Evolutionary conservation across 2,888 invertebrate genomes (phyloP), one percentile per base, ranked within the genome.

Genomic region (Hermodice carunculata): DNA sequence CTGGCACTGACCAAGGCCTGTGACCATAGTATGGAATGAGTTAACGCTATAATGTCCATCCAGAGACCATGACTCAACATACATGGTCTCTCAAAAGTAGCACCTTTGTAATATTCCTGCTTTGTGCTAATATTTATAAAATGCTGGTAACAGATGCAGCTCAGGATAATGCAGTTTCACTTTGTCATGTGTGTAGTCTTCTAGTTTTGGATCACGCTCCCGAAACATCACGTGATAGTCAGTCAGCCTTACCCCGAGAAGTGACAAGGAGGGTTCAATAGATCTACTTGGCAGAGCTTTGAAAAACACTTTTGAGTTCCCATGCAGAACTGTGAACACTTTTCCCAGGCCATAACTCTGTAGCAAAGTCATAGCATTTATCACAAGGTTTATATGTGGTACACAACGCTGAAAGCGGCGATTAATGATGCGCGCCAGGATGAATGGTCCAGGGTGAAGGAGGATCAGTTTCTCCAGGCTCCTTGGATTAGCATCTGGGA

Each of bases 201-300:
- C 57, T 28, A 63, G 42, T 42, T 63, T 63, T 29, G 48, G 56
- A 22, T 63, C 63, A 19, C 63, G 24, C 40, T 63, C 63, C 1
- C 49, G n/a, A 24, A 63, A 63, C 63, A 63, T 56, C 17, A 63
- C 48, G 24, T 63, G 48, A 26, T 63, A 63, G 31, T 63, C 63
- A 3, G 51, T 49, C 26, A 63, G 37, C 6, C 63, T 26, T 3
- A 63, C 57, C 2, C 51, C 48, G 17, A 63, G 34, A 11, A 42
- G 42, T 17, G 56, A 49, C 17, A 63, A 34, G 3, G 57, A 49
- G 22, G 43, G 43, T 31, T 63, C 63, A 29, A 63, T 49, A 1
- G 49, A 56, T 48, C 51, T 42, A n/a, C 42, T 49, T 8, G 63
- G 63, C 24, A 63, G 14, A 22, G 63, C 56, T 31, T 63, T 63